These are phyloP conservation scores for Lepidocyrtinus sp. DNA, from an alignment of 2,888 invertebrate species.

Conservation along the genomic window DNA sequence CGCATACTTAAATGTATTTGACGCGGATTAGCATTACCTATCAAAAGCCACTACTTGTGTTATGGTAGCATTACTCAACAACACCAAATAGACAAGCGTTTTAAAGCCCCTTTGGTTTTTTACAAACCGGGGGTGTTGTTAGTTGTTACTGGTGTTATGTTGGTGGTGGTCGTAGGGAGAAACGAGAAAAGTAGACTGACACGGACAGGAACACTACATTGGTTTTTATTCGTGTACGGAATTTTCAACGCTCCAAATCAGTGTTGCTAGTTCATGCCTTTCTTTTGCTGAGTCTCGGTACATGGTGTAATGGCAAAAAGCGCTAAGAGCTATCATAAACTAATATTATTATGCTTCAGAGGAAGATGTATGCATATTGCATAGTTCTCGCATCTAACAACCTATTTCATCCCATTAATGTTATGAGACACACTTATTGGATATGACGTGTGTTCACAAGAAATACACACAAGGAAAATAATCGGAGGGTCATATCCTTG, in stretches of 20 bases:
- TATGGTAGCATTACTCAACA: no score
- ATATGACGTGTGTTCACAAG: background rate
- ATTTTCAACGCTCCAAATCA: background rate
- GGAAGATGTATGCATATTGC: background rate
- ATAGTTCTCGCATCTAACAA: background rate
- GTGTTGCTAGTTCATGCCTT: no score
- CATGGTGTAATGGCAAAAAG: background rate
- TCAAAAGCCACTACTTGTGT: no score
- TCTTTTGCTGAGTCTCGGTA: no score
- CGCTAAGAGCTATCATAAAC: background rate
- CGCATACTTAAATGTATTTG: no score
- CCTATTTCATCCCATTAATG: background rate
- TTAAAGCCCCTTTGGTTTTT: background rate
- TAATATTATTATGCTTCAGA: background rate
- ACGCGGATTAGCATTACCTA: no score
- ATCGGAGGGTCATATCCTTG: background rate
- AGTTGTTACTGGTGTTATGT: slow-evolving; percentile 1
- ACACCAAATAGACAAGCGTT: background rate
- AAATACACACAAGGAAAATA: background rate
- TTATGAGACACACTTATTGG: background rate
- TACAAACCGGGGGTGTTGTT: background rate
- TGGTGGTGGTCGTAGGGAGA: background rate
- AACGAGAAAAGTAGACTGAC: background rate
- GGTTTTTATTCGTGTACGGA: background rate
- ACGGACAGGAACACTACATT: slow-evolving; percentile 1